phyloP scores from a whole-genome alignment of 1,140 invertebrate genomes.

The Drosophila persimilis region DNA sequence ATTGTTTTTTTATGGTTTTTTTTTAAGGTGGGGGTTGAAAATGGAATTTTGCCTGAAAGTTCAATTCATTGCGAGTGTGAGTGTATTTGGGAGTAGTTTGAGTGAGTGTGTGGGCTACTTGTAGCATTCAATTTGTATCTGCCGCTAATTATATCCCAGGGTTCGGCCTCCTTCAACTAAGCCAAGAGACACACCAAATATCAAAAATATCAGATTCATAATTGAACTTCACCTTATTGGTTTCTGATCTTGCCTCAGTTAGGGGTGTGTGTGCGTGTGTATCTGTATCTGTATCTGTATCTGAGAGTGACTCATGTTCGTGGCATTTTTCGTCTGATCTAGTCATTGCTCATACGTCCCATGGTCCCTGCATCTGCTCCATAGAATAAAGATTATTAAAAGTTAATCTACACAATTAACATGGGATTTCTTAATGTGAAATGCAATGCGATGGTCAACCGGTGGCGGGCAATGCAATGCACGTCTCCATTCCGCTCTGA shows the following conservation, averaged over 20 bases:
- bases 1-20: slow-evolving; percentile 49
- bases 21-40: slow-evolving; percentile 67
- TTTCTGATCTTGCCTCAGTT: slow-evolving; percentile 32
- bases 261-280: slow-evolving; percentile 25
- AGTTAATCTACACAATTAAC: slow-evolving; percentile 61
- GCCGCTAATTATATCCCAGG: slow-evolving; percentile 63
- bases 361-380: slow-evolving; percentile 23
- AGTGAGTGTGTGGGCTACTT: slow-evolving; percentile 26
- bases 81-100: slow-evolving; percentile 11
- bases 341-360: slow-evolving; percentile 55
- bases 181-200: slow-evolving; percentile 32
- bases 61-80: slow-evolving; percentile 22
- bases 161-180: slow-evolving; percentile 59
- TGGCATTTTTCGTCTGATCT: slow-evolving; percentile 25
- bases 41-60: slow-evolving; percentile 70
- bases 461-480: slow-evolving; percentile 56
- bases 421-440: slow-evolving; percentile 75
- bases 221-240: slow-evolving; percentile 71
- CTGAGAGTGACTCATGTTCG: not conserved
- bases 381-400: slow-evolving; percentile 29
- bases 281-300: not conserved
- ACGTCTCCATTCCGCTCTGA: slow-evolving; percentile 18
- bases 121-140: slow-evolving; percentile 53
- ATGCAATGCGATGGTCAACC: slow-evolving; percentile 73
- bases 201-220: slow-evolving; percentile 29